These are phyloP conservation scores for Antechinus stuartii DNA, from an alignment of 2,113 vertebrate genomes.

Conservation along the genomic window DNA sequence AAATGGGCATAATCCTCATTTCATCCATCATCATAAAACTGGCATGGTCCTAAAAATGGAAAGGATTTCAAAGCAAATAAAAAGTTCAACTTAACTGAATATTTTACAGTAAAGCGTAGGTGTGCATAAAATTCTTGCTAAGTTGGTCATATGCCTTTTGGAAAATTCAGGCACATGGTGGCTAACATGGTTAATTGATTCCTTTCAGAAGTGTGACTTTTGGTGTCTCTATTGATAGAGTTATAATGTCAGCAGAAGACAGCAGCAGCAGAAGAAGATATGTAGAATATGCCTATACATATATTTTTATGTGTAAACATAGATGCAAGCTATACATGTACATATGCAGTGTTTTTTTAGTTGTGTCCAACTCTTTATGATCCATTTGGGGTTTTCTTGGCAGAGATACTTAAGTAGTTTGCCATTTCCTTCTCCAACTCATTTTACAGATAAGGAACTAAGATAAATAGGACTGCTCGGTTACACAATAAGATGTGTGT, in stretches of 20 bases:
- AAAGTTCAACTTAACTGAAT: not conserved
- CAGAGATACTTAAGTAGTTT: not conserved
- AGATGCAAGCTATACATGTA: not conserved
- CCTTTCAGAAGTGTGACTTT: not conserved
- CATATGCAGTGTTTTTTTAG: not conserved
- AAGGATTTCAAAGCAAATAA: not conserved
- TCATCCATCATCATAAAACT: not conserved
- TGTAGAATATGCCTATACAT: not conserved
- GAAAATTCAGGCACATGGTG: not conserved
- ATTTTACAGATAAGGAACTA: not conserved
- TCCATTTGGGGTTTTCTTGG: not conserved
- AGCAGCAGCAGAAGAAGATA: not conserved
- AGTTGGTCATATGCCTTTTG: not conserved
- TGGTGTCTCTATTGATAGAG: not conserved
- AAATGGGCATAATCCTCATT: not conserved
- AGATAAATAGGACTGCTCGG: not conserved
- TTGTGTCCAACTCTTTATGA: not conserved
- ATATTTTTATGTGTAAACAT: not conserved
- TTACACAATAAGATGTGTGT: too few relatives aligned
- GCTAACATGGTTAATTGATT: not conserved
- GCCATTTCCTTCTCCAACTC: not conserved
- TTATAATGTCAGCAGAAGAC: not conserved
- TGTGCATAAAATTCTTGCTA: not conserved
- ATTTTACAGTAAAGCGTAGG: slow-evolving; percentile 7
- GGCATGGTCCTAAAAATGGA: not conserved